A percentile compares a stretch with the other conserved stretches of the same genome.
These are phyloP conservation scores for Platichthys stellatus DNA, from an alignment of 2,113 vertebrate genomes.

Conservation along the genomic window DNA sequence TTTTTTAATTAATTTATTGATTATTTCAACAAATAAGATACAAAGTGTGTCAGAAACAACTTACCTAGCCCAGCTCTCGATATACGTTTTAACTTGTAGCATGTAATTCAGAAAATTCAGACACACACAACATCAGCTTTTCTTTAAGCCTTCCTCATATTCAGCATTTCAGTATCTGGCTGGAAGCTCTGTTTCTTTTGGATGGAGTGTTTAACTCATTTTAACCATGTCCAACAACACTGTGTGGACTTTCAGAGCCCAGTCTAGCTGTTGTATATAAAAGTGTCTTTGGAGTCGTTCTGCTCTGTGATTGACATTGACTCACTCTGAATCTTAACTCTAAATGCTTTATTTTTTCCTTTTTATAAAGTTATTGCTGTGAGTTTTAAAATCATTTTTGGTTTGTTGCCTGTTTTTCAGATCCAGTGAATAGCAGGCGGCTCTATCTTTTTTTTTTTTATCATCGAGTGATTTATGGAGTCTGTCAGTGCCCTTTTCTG, in stretches of 20 bases:
- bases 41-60: no score
- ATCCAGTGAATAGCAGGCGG: conserved; percentile 19
- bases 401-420: conserved; percentile 3
- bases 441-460: conserved; percentile 4
- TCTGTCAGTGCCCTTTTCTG: conserved; percentile 27
- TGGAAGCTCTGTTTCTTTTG: no score
- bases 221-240: no score
- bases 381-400: conserved; percentile 4
- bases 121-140: no score
- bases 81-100: no score
- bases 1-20: no score
- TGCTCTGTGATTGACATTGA: neutral
- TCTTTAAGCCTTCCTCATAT: no score
- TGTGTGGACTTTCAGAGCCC: neutral
- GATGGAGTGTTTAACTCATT: no score
- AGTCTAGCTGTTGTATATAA: neutral
- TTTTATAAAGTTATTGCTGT: neutral
- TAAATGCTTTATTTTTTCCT: neutral
- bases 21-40: no score
- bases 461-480: conserved; percentile 46
- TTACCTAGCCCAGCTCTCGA: no score
- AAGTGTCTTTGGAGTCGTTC: neutral
- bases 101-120: no score
- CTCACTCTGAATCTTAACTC: neutral
- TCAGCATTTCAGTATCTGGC: no score